Conservation (phyloP, 2,113 vertebrate genomes). For the Grallaria varia region DNA sequence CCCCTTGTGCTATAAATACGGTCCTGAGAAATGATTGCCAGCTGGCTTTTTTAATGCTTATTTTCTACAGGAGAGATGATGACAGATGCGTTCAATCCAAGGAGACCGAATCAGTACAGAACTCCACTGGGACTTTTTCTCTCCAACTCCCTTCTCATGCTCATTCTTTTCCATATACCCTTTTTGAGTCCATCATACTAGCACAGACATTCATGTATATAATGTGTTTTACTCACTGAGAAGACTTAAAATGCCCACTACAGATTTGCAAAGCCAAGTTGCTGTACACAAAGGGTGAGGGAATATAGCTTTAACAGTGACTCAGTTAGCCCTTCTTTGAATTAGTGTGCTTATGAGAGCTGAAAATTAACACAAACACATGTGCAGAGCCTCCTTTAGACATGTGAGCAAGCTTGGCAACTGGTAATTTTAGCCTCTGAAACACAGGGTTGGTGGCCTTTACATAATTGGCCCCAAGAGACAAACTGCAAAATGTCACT, state of each 20-base stretch:
- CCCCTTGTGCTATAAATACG: conserved; percentile 28
- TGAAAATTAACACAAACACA: conserved; percentile 25
- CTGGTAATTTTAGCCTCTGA: background rate
- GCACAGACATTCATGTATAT: background rate
- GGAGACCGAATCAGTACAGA: background rate
- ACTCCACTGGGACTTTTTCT: background rate
- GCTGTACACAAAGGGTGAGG: background rate
- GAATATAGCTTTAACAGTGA: background rate
- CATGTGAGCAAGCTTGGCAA: conserved; percentile 9
- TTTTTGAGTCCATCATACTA: background rate
- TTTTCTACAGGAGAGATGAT: conserved; percentile 18
- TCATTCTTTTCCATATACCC: background rate
- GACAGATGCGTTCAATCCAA: conserved; percentile 16
- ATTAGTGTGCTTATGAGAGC: background rate
- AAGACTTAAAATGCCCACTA: background rate
- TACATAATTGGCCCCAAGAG: conserved; percentile 48
- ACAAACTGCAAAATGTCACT: background rate
- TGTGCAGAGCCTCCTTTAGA: background rate
- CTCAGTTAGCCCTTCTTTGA: conserved; percentile 1
- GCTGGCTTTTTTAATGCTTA: conserved; percentile 22
- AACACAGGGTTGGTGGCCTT: conserved; percentile 20
- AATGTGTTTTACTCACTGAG: background rate
- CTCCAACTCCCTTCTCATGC: background rate
- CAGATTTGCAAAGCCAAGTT: background rate
- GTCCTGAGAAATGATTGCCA: background rate